Conservation (phyloP, 2,888 invertebrate species). For the Balanococcus diminutus region DNA sequence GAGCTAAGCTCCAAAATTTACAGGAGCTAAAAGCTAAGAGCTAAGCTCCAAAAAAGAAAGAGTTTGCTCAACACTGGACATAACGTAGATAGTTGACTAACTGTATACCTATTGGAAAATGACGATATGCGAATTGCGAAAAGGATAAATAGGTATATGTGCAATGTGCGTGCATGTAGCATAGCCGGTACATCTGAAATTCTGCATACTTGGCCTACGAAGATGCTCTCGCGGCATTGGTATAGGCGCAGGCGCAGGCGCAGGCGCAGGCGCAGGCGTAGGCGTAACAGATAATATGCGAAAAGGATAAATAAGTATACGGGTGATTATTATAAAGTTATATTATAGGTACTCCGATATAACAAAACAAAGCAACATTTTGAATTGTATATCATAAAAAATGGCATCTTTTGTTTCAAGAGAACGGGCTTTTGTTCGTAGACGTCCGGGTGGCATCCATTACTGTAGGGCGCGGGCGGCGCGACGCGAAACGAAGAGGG, state of each 20-base stretch:
- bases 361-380: constrained; percentile 51
- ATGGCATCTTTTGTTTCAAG: constrained; percentile 52
- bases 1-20: too few species aligned
- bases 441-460: constrained; percentile 51
- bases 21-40: too few species aligned
- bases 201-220: not conserved
- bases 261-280: not conserved
- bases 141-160: too few species aligned
- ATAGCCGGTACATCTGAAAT: too few species aligned
- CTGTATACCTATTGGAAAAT: too few species aligned
- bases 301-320: constrained; percentile 37
- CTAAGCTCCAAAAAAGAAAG: too few species aligned
- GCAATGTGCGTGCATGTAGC: too few species aligned
- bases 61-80: too few species aligned
- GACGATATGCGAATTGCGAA: too few species aligned
- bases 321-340: constrained; percentile 51
- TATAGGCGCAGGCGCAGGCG: not conserved
- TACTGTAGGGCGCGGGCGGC: too few species aligned
- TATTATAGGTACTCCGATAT: constrained; percentile 44
- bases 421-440: constrained; percentile 49
- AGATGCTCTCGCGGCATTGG: too few species aligned
- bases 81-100: too few species aligned
- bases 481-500: constrained; percentile 44
- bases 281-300: not conserved
- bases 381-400: constrained; percentile 52